Base-by-base conservation (phyloP, 2,113 vertebrate species). In the Labeo catla region DNA sequence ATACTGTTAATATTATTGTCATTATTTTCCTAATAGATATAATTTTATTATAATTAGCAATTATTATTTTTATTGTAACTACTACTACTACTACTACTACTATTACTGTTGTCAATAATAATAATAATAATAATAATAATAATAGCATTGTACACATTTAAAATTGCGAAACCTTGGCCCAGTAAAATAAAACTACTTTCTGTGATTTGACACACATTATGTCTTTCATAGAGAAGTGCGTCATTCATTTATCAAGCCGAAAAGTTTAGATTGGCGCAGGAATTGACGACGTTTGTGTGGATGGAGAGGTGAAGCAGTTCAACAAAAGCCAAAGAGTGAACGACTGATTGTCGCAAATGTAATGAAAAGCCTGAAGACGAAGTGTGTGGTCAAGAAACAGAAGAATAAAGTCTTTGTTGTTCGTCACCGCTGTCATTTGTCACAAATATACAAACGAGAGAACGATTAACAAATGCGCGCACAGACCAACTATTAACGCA, bases 231-330 rank as follows among this genome's bases (percentile, higher is more conserved):
- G 19, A 63, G 59, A 23, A 63, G 9, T 23, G 6, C 23, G 10
- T 28, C 28, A 16, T 68, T 36, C 28, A 36, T 68, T 68, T 68
- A 36, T 70, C 66, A 43, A 8, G 15, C 54, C 4, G 43, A 59
- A 59, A 54, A 5, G 49, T 15, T 77, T 19, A 34, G 6, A 5
- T 76, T 50, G 47, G 28, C 65, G 45, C 6, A 63, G 81, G 83
- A 72, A 83, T 78, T 86, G 86, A 81, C 15, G 34, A 76, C 70
- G 43, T 73, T 36, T 86, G 61, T 16, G n/a, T 8, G 16, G 77
- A 61, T 43, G 4, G 7, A 80, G 39, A 63, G 57, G 36, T 61
- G 21, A 61, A 43, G 54, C 21, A 23, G 59, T 63, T 80, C 57
- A 80, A 80, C 77, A n/a, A 43, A 79, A 59, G n/a, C 19, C 39